Evolutionary conservation across 2,888 invertebrate species (phyloP).

Genomic region (Lepidonotus clava): DNA sequence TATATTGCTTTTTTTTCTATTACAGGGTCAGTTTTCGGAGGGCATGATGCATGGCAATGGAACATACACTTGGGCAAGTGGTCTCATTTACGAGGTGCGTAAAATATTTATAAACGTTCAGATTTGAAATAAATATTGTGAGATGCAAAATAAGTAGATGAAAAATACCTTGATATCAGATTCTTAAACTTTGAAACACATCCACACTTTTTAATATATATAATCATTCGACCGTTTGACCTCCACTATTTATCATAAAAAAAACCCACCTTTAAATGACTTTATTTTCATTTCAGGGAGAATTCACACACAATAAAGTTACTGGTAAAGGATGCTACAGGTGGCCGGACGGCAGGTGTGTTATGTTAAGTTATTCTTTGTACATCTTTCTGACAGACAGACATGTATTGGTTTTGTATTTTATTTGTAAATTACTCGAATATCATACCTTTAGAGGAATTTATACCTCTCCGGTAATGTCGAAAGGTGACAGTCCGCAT

Average conservation of each 20-base stretch:
- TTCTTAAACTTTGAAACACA: too few relatives aligned
- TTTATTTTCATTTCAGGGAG: slow-evolving; percentile 79
- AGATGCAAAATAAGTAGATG: too few relatives aligned
- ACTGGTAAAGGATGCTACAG: slow-evolving; percentile 79
- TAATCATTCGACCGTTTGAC: too few relatives aligned
- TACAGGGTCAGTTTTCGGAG: slow-evolving; percentile 78
- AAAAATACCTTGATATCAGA: too few relatives aligned
- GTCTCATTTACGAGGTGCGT: slow-evolving; percentile 77
- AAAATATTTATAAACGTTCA: not conserved
- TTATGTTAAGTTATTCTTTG: not conserved
- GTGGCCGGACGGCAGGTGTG: slow-evolving; percentile 76
- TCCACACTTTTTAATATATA: too few relatives aligned
- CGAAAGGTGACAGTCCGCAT: too few relatives aligned
- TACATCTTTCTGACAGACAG: not conserved
- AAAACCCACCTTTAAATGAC: too few relatives aligned
- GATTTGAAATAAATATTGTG: not conserved
- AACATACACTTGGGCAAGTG: slow-evolving; percentile 79
- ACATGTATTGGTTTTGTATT: not conserved
- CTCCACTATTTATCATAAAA: too few relatives aligned
- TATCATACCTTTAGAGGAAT: too few relatives aligned
- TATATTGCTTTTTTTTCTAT: slow-evolving; percentile 7
- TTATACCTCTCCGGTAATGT: too few relatives aligned
- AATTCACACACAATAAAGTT: slow-evolving; percentile 78
- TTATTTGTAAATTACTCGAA: too few relatives aligned
- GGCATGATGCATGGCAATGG: slow-evolving; percentile 81